Evolutionary conservation across 2,888 invertebrate species (phyloP).

Genomic region (Megastigmus dorsalis): DNA sequence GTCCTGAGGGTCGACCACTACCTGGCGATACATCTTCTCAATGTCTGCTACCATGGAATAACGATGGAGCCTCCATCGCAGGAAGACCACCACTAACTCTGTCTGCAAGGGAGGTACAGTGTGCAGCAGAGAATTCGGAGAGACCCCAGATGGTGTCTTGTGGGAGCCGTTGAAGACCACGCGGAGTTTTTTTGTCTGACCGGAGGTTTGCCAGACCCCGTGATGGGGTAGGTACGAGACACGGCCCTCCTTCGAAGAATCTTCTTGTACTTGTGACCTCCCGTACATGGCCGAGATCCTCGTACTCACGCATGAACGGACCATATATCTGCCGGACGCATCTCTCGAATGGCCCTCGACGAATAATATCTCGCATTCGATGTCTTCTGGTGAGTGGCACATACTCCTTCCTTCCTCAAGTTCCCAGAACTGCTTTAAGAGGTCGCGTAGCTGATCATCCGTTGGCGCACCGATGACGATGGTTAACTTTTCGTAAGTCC

Average conservation of each 20-base stretch:
- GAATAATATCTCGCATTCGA: neutral
- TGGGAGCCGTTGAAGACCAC: conserved; percentile 13
- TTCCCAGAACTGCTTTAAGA: neutral
- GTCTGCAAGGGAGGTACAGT: neutral
- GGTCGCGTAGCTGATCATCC: neutral
- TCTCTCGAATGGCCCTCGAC: neutral
- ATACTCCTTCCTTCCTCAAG: neutral
- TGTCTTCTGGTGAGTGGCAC: neutral
- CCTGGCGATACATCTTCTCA: neutral
- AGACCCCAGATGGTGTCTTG: neutral
- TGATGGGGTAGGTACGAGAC: neutral
- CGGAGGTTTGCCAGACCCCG: neutral
- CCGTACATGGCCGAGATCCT: neutral
- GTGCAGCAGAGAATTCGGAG: neutral
- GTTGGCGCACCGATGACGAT: neutral
- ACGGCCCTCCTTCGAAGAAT: neutral
- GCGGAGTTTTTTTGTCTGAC: neutral
- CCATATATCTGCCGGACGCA: neutral
- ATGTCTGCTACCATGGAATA: neutral
- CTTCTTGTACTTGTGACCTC: neutral
- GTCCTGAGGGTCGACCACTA: neutral
- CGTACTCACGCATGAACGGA: neutral
- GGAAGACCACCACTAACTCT: neutral
- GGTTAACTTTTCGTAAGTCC: neutral
- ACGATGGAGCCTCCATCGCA: neutral